A percentile compares a stretch with the other conserved stretches of the same genome.
These are phyloP conservation scores for Tenthredo distinguenda DNA, from an alignment of 2,888 invertebrate species.

Conservation along the genomic window DNA sequence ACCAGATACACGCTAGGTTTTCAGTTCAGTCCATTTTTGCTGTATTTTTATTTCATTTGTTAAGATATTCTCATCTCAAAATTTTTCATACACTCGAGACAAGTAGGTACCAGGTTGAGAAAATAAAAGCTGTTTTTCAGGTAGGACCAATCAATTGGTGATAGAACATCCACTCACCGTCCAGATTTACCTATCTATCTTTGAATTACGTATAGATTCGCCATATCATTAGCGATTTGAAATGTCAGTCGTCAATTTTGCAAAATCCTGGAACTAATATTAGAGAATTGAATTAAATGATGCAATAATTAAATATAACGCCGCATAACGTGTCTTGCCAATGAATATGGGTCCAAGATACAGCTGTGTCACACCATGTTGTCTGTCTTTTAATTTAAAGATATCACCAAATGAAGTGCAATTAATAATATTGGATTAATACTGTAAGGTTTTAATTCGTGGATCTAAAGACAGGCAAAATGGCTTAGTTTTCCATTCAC, in stretches of 20 bases:
- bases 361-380: slow-evolving; percentile 74
- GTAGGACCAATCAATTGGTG: background rate
- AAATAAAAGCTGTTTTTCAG: slow-evolving; percentile 20
- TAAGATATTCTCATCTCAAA: slow-evolving; percentile 27
- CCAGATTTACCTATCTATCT: background rate
- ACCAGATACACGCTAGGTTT: slow-evolving; percentile 55
- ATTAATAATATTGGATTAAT: background rate
- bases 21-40: slow-evolving; percentile 45
- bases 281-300: slow-evolving; percentile 14
- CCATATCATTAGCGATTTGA: background rate
- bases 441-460: background rate
- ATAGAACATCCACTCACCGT: background rate
- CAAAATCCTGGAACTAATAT: background rate
- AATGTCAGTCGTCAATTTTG: background rate
- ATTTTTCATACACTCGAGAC: slow-evolving; percentile 41
- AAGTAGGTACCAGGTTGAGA: slow-evolving; percentile 40
- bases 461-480: slow-evolving; percentile 61
- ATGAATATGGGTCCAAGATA: slow-evolving; percentile 77
- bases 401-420: background rate
- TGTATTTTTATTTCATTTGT: slow-evolving; percentile 23
- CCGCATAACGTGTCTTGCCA: slow-evolving; percentile 52
- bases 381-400: slow-evolving; percentile 64
- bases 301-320: background rate
- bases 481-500: slow-evolving; percentile 61
- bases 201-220: background rate